Percentiles rank a stretch among this genome's conserved stretches.
Conservation (phyloP, 2,113 vertebrate species). For the Oreocharis arfaki region DNA sequence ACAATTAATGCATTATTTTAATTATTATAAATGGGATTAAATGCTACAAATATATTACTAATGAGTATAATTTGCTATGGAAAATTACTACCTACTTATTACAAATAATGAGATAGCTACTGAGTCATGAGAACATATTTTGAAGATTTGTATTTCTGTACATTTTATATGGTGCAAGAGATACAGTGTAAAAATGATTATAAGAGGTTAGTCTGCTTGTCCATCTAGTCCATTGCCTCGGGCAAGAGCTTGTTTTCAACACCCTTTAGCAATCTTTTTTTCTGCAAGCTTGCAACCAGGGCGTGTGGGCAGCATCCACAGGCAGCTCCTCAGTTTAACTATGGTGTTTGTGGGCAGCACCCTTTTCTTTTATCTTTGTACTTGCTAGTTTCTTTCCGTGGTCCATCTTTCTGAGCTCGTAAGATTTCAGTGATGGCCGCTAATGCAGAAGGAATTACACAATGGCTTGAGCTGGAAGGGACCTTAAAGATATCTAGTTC, state of each 20-base stretch:
- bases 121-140: neutral
- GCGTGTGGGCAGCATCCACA: neutral
- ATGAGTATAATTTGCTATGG: neutral
- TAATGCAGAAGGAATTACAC: neutral
- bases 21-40: neutral
- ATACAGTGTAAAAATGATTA: neutral
- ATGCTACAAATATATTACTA: neutral
- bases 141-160: neutral
- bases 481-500: neutral
- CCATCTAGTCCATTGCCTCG: neutral
- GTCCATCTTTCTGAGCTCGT: neutral
- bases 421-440: neutral
- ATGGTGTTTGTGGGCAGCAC: neutral
- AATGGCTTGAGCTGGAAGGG: neutral
- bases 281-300: neutral
- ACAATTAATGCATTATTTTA: slow-evolving; percentile 9
- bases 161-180: neutral
- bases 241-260: neutral
- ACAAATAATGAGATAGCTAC: neutral
- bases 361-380: neutral
- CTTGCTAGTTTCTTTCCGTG: neutral
- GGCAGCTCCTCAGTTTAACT: neutral
- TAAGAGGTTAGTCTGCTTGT: neutral
- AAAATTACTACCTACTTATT: neutral
- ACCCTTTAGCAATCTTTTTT: neutral